Conservation (phyloP, 2,888 invertebrate species). For the Torymus auratus region DNA sequence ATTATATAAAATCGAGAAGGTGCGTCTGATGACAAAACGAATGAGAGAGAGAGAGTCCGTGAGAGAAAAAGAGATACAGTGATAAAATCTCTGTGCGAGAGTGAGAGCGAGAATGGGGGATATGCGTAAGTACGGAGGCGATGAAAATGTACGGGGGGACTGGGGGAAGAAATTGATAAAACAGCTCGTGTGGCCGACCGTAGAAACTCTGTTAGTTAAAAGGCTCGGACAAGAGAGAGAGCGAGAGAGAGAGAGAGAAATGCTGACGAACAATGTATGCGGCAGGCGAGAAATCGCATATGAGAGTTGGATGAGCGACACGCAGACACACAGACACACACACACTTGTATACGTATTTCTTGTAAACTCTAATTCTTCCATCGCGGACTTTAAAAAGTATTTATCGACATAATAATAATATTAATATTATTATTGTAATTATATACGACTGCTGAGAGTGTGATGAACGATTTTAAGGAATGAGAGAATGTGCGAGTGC, state of each 20-base stretch:
- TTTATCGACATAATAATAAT: slow-evolving; percentile 76
- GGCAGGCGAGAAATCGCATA: slow-evolving; percentile 49
- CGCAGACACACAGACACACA: slow-evolving; percentile 58
- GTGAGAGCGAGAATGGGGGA: slow-evolving; percentile 42
- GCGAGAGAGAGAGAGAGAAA: neutral
- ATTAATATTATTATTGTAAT: slow-evolving; percentile 77
- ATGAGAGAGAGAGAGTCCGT: slow-evolving; percentile 34
- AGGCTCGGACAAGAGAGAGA: slow-evolving; percentile 51
- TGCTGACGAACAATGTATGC: slow-evolving; percentile 50
- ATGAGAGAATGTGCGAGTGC: slow-evolving; percentile 58
- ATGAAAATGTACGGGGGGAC: slow-evolving; percentile 12
- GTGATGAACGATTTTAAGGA: slow-evolving; percentile 68
- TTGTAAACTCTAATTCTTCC: slow-evolving; percentile 82
- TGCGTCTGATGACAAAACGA: slow-evolving; percentile 33
- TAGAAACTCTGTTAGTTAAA: slow-evolving; percentile 31
- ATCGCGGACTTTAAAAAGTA: slow-evolving; percentile 77
- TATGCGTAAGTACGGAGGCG: slow-evolving; percentile 20
- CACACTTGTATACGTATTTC: slow-evolving; percentile 87
- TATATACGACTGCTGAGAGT: slow-evolving; percentile 76
- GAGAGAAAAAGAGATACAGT: slow-evolving; percentile 58
- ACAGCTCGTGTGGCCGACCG: slow-evolving; percentile 44
- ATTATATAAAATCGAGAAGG: slow-evolving; percentile 56
- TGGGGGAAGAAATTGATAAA: slow-evolving; percentile 52
- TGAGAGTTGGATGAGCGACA: slow-evolving; percentile 56
- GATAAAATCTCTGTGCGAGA: slow-evolving; percentile 61